Evolutionary conservation across 2,113 vertebrate species (phyloP).

Genomic region (Dasypus novemcinctus): DNA sequence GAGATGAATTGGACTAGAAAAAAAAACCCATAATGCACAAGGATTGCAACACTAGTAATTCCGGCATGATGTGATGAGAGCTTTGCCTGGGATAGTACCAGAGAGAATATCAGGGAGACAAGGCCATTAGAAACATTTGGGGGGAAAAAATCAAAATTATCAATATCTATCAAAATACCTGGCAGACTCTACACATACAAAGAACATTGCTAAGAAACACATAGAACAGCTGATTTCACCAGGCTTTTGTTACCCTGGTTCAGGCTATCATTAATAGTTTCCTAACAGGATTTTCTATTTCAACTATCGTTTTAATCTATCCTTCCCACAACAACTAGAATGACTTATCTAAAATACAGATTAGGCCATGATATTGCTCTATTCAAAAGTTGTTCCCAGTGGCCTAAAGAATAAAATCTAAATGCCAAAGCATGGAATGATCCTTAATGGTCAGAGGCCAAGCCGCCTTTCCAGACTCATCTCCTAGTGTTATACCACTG

Average conservation of each 20-base stretch:
- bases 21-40: neutral
- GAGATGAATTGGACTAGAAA: neutral
- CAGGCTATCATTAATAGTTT: neutral
- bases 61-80: neutral
- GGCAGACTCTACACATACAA: neutral
- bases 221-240: neutral
- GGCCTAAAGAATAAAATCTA: neutral
- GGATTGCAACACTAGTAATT: neutral
- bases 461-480: neutral
- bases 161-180: neutral
- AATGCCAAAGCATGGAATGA: neutral
- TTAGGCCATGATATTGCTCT: neutral
- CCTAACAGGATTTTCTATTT: neutral
- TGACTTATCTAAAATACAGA: neutral
- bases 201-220: neutral
- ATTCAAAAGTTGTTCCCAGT: neutral
- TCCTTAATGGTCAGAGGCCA: neutral
- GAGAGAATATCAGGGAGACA: neutral
- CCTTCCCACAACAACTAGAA: neutral
- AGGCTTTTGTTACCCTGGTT: neutral
- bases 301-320: neutral
- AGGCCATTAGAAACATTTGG: neutral
- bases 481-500: neutral
- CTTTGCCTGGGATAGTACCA: neutral
- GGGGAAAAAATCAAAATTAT: neutral